These are phyloP conservation scores for Leucophenga montana DNA, from an alignment of 2,888 invertebrate species.

Conservation along the genomic window DNA sequence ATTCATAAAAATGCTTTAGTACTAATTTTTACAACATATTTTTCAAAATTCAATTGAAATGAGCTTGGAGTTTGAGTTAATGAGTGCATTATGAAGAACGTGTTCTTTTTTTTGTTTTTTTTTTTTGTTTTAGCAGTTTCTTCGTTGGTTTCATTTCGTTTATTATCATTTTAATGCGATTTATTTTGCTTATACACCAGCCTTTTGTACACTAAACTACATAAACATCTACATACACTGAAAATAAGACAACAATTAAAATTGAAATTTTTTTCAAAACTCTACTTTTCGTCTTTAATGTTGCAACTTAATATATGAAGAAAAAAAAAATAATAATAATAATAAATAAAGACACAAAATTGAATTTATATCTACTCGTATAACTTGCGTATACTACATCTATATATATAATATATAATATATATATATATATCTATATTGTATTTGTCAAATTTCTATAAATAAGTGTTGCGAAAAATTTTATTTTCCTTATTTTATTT, in stretches of 20 bases:
- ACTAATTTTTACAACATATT: no score
- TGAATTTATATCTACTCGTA: slow-evolving; percentile 23
- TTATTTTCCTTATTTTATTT: slow-evolving; percentile 2
- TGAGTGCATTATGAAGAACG: no score
- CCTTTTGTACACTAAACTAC: neutral
- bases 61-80: no score
- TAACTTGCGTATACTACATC: slow-evolving; percentile 31
- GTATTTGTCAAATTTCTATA: slow-evolving; percentile 36
- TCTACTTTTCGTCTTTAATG: slow-evolving; percentile 73
- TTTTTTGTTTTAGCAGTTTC: no score
- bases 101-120: no score
- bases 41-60: no score
- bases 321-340: slow-evolving; percentile 45
- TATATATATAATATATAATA: slow-evolving; percentile 38
- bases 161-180: neutral
- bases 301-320: slow-evolving; percentile 72
- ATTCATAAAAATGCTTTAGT: slow-evolving; percentile 29
- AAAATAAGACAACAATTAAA: slow-evolving; percentile 35
- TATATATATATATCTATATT: slow-evolving; percentile 33
- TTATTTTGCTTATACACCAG: neutral
- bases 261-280: slow-evolving; percentile 60
- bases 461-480: slow-evolving; percentile 20
- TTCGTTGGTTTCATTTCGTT: slow-evolving; percentile 7
- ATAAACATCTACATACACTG: slow-evolving; percentile 19
- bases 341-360: slow-evolving; percentile 37